phyloP scores from a whole-genome alignment of 2,797 vertebrate genomes.

The Scomberomorus guttatus region DNA sequence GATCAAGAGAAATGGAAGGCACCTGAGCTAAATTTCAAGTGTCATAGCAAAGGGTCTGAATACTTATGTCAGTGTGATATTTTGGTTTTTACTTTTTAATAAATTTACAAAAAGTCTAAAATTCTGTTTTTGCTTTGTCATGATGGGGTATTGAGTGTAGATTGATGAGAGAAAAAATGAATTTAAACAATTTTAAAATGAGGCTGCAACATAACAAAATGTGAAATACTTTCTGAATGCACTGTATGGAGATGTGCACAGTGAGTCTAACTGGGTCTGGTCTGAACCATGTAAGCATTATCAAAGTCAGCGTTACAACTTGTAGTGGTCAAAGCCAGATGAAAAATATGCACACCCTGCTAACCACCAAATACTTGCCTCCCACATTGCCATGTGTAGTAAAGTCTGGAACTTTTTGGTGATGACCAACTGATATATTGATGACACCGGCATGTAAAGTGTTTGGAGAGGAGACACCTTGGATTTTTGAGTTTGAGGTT shows the following conservation, averaged over 20 bases:
- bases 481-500: not conserved
- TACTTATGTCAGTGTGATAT: not conserved
- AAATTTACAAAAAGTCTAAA: too few relatives aligned
- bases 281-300: not conserved
- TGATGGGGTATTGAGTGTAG: too few relatives aligned
- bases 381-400: not conserved
- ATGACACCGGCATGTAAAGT: not conserved
- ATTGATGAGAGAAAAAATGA: too few relatives aligned
- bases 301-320: not conserved
- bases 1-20: too few relatives aligned
- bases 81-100: too few relatives aligned
- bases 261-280: not conserved
- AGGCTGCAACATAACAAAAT: too few relatives aligned
- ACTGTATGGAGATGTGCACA: not conserved
- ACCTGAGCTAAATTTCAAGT: not conserved
- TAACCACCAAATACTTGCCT: not conserved
- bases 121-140: too few relatives aligned
- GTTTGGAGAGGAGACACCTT: not conserved
- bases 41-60: constrained; percentile 5
- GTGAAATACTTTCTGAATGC: too few relatives aligned
- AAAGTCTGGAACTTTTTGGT: not conserved
- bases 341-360: not conserved
- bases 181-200: too few relatives aligned
- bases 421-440: not conserved
- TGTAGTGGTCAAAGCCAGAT: not conserved